Evolutionary conservation across 2,797 vertebrate species (phyloP).

Genomic region (Arrhamphus sclerolepis): DNA sequence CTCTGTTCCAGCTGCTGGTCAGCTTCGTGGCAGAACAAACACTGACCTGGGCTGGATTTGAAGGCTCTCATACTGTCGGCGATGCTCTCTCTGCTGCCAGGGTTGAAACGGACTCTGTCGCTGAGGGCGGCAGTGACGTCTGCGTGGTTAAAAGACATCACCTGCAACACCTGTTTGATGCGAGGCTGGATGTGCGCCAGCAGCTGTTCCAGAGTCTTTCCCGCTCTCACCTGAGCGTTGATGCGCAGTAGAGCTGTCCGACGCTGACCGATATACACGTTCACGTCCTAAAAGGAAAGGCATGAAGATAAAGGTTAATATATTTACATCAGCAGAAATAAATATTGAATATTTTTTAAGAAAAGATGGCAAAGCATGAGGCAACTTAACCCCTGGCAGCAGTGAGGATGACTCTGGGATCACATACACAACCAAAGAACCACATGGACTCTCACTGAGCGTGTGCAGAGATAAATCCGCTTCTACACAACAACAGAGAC

Average conservation of each 20-base stretch:
- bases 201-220: constrained; percentile 70
- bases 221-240: constrained; percentile 57
- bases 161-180: constrained; percentile 81
- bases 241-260: constrained; percentile 86
- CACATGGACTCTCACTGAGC: constrained; percentile 80
- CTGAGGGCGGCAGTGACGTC: constrained; percentile 87
- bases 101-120: constrained; percentile 83
- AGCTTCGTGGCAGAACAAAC: not conserved
- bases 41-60: constrained; percentile 93
- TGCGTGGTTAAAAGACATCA: constrained; percentile 90
- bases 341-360: too few relatives aligned
- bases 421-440: constrained; percentile 89
- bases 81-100: constrained; percentile 78
- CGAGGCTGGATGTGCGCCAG: constrained; percentile 76
- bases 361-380: not conserved
- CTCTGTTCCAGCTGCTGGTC: not conserved
- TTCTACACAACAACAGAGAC: constrained; percentile 69
- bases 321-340: not conserved
- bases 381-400: constrained; percentile 83
- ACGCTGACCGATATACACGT: constrained; percentile 85
- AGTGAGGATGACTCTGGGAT: constrained; percentile 84
- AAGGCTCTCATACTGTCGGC: constrained; percentile 88
- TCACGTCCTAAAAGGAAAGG: constrained; percentile 67
- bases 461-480: constrained; percentile 82
- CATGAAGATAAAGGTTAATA: not conserved